phyloP scores from a whole-genome alignment of 2,888 invertebrate genomes.

The Drosophila ustulata region DNA sequence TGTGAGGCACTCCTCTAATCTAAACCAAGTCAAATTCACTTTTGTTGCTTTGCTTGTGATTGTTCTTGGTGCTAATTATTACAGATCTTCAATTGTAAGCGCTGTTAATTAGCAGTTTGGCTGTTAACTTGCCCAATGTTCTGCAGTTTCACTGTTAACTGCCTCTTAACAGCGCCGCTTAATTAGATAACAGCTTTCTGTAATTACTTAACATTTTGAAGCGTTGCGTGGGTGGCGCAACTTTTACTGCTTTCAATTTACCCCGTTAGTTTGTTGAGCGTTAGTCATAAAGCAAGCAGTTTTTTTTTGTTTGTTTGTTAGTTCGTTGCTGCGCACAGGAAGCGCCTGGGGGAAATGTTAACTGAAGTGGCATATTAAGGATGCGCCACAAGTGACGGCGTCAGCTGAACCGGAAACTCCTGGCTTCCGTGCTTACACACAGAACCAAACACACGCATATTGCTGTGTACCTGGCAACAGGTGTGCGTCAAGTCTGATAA shows the following conservation, averaged over 20 bases:
- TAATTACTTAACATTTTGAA: not conserved
- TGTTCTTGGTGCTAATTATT: not conserved
- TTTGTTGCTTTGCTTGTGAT: too few relatives aligned
- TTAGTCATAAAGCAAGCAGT: constrained; percentile 21
- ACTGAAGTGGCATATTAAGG: constrained; percentile 49
- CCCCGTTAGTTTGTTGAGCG: not conserved
- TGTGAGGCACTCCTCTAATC: not conserved
- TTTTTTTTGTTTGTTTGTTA: not conserved
- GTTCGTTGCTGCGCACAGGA: constrained; percentile 37
- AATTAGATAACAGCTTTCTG: not conserved
- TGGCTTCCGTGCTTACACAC: constrained; percentile 38
- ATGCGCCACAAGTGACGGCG: constrained; percentile 61
- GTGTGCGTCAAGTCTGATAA: constrained; percentile 42
- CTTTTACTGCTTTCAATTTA: constrained; percentile 1
- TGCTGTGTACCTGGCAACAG: constrained; percentile 48
- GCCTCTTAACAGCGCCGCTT: not conserved
- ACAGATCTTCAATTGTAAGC: not conserved
- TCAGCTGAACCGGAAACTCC: constrained; percentile 69
- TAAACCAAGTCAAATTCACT: not conserved
- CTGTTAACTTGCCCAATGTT: not conserved
- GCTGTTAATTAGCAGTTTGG: not conserved
- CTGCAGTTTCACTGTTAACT: not conserved
- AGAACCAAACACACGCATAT: constrained; percentile 17
- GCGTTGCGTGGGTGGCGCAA: constrained; percentile 3
- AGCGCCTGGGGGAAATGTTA: constrained; percentile 35